Percentiles rank a stretch among this genome's conserved stretches.
phyloP scores from a whole-genome alignment of 1,140 invertebrate species.

The Pachypeltis micranthus region DNA sequence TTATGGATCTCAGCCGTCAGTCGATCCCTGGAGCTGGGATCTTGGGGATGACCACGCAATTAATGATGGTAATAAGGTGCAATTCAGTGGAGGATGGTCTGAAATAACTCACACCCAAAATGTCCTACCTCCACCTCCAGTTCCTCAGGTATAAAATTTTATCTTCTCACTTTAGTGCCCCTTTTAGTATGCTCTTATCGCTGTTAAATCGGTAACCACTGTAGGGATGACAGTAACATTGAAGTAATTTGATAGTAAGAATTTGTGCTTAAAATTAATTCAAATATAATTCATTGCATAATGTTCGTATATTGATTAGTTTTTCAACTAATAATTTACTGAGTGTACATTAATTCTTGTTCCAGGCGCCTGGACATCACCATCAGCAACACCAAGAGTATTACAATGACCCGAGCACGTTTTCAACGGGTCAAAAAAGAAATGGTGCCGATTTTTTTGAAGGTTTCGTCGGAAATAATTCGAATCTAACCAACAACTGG shows the following conservation, averaged over 20 bases:
- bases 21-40: background rate
- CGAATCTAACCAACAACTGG: background rate
- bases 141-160: background rate
- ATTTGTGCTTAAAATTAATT: no score
- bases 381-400: background rate
- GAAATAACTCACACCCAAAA: background rate
- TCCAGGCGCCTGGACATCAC: background rate
- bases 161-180: no score
- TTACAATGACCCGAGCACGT: background rate
- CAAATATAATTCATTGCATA: no score
- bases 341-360: no score
- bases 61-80: no score
- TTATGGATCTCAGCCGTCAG: background rate
- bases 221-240: no score
- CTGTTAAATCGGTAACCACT: no score
- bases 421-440: background rate
- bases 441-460: background rate
- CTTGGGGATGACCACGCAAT: background rate
- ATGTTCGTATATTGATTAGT: no score
- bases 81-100: background rate
- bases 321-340: no score
- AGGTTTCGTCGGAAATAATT: background rate
- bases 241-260: no score
- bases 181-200: no score
- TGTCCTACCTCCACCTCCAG: background rate